phyloP scores from a whole-genome alignment of 2,113 vertebrate species.

The Geococcyx californianus region DNA sequence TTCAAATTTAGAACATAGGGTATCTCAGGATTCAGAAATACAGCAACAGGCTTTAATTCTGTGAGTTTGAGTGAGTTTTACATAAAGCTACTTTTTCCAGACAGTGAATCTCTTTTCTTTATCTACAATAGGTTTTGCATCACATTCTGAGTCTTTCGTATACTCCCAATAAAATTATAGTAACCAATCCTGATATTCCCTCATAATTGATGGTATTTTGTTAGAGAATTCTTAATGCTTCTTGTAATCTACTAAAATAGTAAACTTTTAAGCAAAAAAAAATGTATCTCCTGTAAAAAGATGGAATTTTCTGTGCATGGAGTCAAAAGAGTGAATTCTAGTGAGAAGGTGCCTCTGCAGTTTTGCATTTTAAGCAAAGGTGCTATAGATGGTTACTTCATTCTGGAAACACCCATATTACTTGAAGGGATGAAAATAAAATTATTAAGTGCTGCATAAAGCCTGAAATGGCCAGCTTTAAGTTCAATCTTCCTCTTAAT shows the following conservation, averaged over 20 bases:
- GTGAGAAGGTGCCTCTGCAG: neutral
- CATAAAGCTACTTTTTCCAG: neutral
- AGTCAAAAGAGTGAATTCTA: neutral
- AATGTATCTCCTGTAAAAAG: neutral
- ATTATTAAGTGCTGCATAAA: conserved; percentile 68
- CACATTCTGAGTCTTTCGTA: neutral
- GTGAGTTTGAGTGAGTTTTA: neutral
- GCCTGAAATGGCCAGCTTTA: conserved; percentile 70
- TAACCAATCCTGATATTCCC: neutral
- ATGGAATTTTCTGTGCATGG: neutral
- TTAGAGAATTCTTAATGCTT: neutral
- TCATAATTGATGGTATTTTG: neutral
- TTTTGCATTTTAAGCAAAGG: conserved; percentile 35
- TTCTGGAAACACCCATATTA: conserved; percentile 36
- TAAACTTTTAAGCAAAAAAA: neutral
- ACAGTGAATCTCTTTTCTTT: neutral
- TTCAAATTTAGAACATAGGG: neutral
- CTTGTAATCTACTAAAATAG: neutral
- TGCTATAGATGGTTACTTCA: conserved; percentile 10
- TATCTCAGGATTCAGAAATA: neutral
- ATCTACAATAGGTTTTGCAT: neutral
- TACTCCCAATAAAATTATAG: neutral
- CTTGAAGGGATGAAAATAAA: conserved; percentile 70
- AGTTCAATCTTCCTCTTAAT: conserved; percentile 75
- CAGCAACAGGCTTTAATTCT: neutral